Conservation (phyloP, 2,888 invertebrate species). For the Ischnura elegans region DNA sequence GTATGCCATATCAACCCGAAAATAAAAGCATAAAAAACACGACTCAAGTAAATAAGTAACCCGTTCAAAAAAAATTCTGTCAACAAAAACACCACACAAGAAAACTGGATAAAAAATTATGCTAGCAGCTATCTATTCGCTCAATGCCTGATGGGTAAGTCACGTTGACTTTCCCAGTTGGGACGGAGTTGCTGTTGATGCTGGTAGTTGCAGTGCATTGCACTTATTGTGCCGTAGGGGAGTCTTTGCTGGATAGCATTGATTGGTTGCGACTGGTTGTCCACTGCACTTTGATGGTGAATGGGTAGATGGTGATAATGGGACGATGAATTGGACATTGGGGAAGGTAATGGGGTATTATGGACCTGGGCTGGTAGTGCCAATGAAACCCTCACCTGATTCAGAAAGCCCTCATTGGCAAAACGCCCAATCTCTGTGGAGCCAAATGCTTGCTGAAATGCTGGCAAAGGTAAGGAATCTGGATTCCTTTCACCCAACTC, state of each 20-base stretch:
- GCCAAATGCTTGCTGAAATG: conserved; percentile 92
- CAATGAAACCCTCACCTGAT: conserved; percentile 67
- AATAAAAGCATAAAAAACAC: background rate
- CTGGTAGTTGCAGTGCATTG: conserved; percentile 46
- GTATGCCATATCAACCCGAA: background rate
- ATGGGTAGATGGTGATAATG: conserved; percentile 11
- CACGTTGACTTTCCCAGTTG: conserved; percentile 52
- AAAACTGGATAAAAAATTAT: background rate
- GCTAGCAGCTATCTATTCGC: background rate
- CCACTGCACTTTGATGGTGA: conserved; percentile 36
- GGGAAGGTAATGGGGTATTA: background rate
- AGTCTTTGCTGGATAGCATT: conserved; percentile 39
- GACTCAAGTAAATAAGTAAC: background rate
- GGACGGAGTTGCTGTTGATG: conserved; percentile 64
- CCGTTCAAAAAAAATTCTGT: background rate
- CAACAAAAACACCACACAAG: background rate
- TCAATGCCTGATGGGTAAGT: conserved; percentile 61
- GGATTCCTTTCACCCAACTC: conserved; percentile 54
- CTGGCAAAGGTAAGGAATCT: conserved; percentile 83
- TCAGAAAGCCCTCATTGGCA: conserved; percentile 76
- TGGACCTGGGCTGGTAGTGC: conserved; percentile 47
- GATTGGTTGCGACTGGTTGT: background rate
- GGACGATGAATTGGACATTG: conserved; percentile 27
- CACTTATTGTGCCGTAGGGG: conserved; percentile 25
- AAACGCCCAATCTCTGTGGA: conserved; percentile 93